These are phyloP conservation scores for Drosophila gaucha DNA, from an alignment of 2,888 invertebrate genomes.

Conservation along the genomic window DNA sequence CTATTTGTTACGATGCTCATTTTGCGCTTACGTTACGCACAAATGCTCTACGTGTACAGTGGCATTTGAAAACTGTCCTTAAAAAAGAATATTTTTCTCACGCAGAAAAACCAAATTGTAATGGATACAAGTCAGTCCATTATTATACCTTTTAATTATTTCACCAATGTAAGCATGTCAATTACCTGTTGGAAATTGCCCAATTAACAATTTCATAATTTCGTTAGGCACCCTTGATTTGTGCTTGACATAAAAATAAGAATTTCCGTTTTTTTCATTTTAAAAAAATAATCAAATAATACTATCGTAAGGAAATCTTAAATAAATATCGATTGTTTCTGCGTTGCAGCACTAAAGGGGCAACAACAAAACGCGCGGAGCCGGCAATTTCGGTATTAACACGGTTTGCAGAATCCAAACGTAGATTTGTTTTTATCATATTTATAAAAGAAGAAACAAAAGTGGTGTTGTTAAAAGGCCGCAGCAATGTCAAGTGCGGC, in stretches of 20 bases:
- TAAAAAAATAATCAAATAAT: neutral
- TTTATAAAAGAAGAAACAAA: neutral
- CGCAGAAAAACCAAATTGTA: too few relatives aligned
- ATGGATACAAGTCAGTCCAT: too few relatives aligned
- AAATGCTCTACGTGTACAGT: neutral
- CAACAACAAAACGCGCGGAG: conserved; percentile 41
- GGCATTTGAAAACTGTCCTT: neutral
- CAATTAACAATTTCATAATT: too few relatives aligned
- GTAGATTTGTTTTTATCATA: neutral
- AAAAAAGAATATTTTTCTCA: neutral
- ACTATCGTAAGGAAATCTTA: neutral
- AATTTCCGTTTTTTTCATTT: neutral
- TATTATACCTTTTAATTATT: too few relatives aligned
- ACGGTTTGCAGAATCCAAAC: neutral
- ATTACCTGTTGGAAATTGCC: too few relatives aligned
- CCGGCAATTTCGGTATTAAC: conserved; percentile 22
- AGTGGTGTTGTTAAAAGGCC: neutral
- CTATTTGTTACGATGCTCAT: neutral
- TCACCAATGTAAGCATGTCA: too few relatives aligned
- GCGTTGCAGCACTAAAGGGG: conserved; percentile 14
- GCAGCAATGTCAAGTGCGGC: conserved; percentile 27
- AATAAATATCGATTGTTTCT: conserved; percentile 4
- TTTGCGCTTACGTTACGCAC: conserved; percentile 17
- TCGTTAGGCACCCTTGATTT: too few relatives aligned
- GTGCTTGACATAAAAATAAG: neutral